A percentile compares a stretch with the other conserved stretches of the same genome.
phyloP scores from a whole-genome alignment of 2,888 invertebrate species.

The Tipula lateralis region DNA sequence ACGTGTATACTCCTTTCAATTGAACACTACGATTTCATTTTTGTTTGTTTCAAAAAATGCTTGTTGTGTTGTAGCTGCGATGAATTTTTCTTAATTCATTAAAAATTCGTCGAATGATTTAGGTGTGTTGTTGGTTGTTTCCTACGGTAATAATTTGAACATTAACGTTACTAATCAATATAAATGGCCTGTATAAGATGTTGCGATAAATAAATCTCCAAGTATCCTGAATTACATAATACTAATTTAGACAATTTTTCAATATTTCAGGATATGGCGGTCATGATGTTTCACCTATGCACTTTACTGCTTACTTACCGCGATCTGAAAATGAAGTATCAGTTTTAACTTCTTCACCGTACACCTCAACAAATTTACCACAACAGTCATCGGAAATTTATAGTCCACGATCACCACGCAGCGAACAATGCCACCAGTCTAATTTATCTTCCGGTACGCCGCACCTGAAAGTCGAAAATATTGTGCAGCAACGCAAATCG shows the following conservation, averaged over 20 bases:
- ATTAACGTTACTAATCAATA: neutral
- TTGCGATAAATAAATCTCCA: neutral
- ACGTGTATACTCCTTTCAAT: neutral
- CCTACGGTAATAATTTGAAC: neutral
- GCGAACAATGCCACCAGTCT: slow-evolving; percentile 36
- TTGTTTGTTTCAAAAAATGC: neutral
- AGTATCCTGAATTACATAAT: neutral
- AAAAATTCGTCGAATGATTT: neutral
- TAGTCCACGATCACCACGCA: slow-evolving; percentile 34
- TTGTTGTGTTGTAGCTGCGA: slow-evolving; percentile 11
- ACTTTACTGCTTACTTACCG: slow-evolving; percentile 71
- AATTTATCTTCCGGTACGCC: slow-evolving; percentile 7
- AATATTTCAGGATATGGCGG: slow-evolving; percentile 63
- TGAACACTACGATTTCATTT: neutral
- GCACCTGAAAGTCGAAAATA: slow-evolving; percentile 31
- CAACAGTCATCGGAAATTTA: slow-evolving; percentile 48
- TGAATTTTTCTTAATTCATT: slow-evolving; percentile 11
- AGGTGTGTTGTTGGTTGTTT: neutral
- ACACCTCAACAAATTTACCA: slow-evolving; percentile 43
- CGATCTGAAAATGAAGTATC: slow-evolving; percentile 58
- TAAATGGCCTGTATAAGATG: neutral
- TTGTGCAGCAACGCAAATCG: slow-evolving; percentile 56
- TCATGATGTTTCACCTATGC: slow-evolving; percentile 71
- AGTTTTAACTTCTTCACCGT: slow-evolving; percentile 44
- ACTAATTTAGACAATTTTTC: neutral